Percentiles rank a stretch among this genome's conserved stretches.
These are phyloP conservation scores for Epizoanthus fatuus DNA, from an alignment of 92 coral and sea anemone genomes.

Conservation along the genomic window DNA sequence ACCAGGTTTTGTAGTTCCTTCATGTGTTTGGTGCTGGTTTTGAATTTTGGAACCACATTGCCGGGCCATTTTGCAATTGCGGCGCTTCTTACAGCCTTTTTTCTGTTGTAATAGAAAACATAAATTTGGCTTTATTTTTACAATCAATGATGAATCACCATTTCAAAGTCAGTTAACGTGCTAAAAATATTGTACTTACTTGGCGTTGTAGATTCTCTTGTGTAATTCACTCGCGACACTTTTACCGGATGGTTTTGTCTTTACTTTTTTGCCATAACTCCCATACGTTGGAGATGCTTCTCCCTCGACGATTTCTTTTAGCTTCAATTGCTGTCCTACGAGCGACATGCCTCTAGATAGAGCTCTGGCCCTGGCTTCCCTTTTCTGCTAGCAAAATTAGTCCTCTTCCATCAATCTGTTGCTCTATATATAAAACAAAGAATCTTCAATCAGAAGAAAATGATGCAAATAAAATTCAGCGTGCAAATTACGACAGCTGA, in stretches of 20 bases:
- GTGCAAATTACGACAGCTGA: no score
- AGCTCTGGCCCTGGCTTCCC: constrained; percentile 33
- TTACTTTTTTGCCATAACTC: neutral
- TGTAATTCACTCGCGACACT: constrained; percentile 8
- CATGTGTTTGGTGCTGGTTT: constrained; percentile 18
- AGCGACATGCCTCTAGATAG: constrained; percentile 3
- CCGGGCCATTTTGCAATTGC: constrained; percentile 33
- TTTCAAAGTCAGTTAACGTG: no score
- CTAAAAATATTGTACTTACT: neutral
- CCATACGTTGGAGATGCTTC: neutral
- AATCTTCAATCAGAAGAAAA: no score
- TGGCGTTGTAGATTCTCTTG: constrained; percentile 31
- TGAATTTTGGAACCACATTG: constrained; percentile 28
- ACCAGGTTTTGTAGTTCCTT: constrained; percentile 19
- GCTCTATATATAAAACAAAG: constrained; percentile 20
- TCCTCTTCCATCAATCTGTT: constrained; percentile 20
- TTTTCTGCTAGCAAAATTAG: constrained; percentile 20
- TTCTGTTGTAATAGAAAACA: neutral
- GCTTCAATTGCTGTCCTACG: constrained; percentile 26
- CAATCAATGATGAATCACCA: no score
- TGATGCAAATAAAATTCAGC: no score
- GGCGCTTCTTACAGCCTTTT: constrained; percentile 34
- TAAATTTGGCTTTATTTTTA: no score
- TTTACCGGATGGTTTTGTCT: constrained; percentile 29
- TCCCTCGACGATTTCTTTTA: constrained; percentile 5